Base-by-base conservation (phyloP, 2,888 invertebrate genomes). In the Drosophila atripex region DNA sequence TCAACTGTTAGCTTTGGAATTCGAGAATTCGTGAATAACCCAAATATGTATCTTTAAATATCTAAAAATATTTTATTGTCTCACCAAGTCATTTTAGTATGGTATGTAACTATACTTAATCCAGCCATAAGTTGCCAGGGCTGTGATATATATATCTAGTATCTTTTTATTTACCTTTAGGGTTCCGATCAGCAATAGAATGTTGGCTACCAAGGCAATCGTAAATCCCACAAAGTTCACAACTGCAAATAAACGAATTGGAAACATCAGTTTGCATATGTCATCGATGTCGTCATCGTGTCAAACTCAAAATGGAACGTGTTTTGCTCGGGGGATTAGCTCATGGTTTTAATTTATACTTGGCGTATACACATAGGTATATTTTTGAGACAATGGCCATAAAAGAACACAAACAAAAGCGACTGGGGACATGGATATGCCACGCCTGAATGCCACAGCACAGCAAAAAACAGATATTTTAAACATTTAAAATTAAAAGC, bases 141-240 rank as follows among this genome's bases (percentile, higher is more conserved):
- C 18, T 18, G 18, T 18, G 18, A 18, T 18, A 18, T 35, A 35
- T 35, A 1, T 6, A 35, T n/a, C 5, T 32, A 7, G 3, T 32
- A 1, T n/a, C 1, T 12, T 4, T 14, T 21, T 21, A 76, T 77
- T 60, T 49, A 89, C 88, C 77, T 70, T 59, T 1, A 77, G 25
- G 21, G 72, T 79, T 4, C 89, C 89, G 21, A 83, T 53, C 12
- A 88, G 58, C 21, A 88, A 59, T 28, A 80, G 76, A 32, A 85
- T 47, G 60, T 82, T 88, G 23, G 52, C 66, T 8, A 85, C 7
- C 1, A 88, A 12, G 3, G 53, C 53, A 16, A 88, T 55, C 3
- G 66, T 75, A 23, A 88, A 76, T 25, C 71, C 73, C 32, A 88
- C 45, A 9, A 88, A 86, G 16, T 61, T 61, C 4, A 74, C 0